Percentiles rank a stretch among this genome's conserved stretches.
Evolutionary conservation across 2,113 vertebrate genomes (phyloP).

Genomic region (Dinomys branickii): DNA sequence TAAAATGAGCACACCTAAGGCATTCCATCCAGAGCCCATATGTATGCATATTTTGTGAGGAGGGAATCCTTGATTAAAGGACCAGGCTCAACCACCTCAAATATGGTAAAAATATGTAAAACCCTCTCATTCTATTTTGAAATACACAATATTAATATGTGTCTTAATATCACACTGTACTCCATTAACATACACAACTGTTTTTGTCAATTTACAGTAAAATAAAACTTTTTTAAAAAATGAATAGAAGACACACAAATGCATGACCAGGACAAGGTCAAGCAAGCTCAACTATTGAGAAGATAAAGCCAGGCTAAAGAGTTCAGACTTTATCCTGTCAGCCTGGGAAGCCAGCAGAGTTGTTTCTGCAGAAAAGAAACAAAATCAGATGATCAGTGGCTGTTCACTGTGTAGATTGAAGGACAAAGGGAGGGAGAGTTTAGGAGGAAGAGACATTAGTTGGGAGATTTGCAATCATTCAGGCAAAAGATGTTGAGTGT

Average conservation of each 20-base stretch:
- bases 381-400: neutral
- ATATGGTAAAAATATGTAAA: neutral
- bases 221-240: neutral
- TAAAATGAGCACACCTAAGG: neutral
- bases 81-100: neutral
- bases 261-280: neutral
- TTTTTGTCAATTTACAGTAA: neutral
- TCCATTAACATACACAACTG: neutral
- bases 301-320: neutral
- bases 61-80: neutral
- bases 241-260: neutral
- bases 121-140: neutral
- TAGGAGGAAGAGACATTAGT: neutral
- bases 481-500: neutral
- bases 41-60: neutral
- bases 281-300: neutral
- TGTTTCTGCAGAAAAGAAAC: neutral
- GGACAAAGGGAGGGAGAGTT: neutral
- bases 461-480: neutral
- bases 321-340: neutral
- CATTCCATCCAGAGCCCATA: neutral
- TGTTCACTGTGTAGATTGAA: neutral
- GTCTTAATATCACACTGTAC: neutral
- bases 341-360: neutral
- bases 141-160: neutral